These are phyloP conservation scores for Nothocercus julius DNA, from an alignment of 2,113 vertebrate species.

Conservation along the genomic window DNA sequence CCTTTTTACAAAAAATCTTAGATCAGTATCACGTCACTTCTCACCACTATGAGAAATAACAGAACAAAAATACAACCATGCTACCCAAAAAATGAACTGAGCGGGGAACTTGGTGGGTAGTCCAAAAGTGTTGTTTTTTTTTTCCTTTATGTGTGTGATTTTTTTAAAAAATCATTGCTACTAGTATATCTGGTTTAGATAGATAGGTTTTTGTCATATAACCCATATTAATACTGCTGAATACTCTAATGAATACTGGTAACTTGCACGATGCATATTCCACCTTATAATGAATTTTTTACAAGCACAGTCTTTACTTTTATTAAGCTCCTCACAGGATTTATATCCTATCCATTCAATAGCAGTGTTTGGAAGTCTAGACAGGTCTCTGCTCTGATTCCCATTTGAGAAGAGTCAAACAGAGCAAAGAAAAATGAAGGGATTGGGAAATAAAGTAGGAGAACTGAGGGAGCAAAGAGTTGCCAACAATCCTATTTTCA, in stretches of 20 bases:
- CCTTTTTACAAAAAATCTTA: not conserved
- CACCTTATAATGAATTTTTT: not conserved
- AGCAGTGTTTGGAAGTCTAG: not conserved
- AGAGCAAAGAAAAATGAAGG: not conserved
- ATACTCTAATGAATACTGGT: not conserved
- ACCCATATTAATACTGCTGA: not conserved
- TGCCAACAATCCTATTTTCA: not conserved
- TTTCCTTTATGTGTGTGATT: not conserved
- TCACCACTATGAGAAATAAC: not conserved
- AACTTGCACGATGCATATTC: not conserved
- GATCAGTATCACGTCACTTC: not conserved
- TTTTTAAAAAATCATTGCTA: not conserved
- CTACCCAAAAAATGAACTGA: fast-evolving
- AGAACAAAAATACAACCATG: not conserved
- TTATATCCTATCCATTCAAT: not conserved
- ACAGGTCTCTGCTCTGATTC: not conserved
- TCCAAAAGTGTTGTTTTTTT: not conserved
- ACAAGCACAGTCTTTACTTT: not conserved
- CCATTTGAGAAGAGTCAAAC: not conserved
- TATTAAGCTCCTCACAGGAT: not conserved
- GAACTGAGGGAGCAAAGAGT: not conserved
- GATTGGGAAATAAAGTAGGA: not conserved
- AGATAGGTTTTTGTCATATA: not conserved
- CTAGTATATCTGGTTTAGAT: not conserved
- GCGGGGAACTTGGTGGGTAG: too few species aligned